Base-by-base conservation (phyloP, 2,888 invertebrate genomes). In the Tiliacea citrago region DNA sequence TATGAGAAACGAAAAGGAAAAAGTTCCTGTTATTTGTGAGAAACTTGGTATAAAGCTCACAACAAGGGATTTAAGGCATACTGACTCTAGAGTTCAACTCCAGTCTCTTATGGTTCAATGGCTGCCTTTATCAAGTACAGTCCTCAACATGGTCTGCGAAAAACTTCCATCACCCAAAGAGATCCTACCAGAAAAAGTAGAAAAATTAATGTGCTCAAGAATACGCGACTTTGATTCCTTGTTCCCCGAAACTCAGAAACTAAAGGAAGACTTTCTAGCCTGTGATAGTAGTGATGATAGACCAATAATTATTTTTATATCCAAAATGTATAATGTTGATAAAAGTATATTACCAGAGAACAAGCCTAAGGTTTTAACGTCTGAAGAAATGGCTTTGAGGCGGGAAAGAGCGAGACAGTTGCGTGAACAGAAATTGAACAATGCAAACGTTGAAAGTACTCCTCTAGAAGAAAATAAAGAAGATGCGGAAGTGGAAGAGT, bases 301-400 rank as follows among this genome's bases (percentile, higher is more conserved):
- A 84, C 98, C 98, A 55, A 95, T 98, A 69, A 98, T 98, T 93
- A 97, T 97, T 82, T 98, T 97, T 96, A 97, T 98, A 88, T 99
- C 99, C 0, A 99, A 99, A 97, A 99, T 99, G 99, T 98, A 98
- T 94, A 97, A 98, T 70, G 97, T 98, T 45, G 98, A 98, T 90
- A 97, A 97, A 79, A 97, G 97, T 84, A 95, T 96, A 77, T 92
- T 99, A 82, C 99, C 99, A 0, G 97, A 98, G 91, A 98, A 98
- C 92, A 98, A 97, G 91, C 97, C 98, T 13, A 98, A 98, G 91
- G 97, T 97, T n/a, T 94, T 98, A 79, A 98, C 98, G 0, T 96
- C 96, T 24, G 98, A 98, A 91, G 98, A 99, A 91, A 97, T 99
- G 92, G 97, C 97, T 18, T 91, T 96, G 12, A 97, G 98, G 70